Conservation (phyloP, 35 echinoderm and acorn worm genomes). For the Lytechinus variegatus region DNA sequence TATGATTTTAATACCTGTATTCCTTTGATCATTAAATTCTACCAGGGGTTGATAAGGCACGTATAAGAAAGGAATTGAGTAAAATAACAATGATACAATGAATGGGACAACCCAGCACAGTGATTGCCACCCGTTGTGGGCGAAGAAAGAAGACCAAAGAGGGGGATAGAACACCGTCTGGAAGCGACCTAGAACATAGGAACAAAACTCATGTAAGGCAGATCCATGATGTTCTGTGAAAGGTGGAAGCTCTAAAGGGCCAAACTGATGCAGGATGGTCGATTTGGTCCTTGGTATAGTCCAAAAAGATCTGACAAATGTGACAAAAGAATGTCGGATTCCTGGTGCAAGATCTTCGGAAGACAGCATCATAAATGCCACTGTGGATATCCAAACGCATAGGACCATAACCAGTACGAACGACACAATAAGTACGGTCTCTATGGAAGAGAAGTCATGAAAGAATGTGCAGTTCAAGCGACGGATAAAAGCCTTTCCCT, state of each 20-base stretch:
- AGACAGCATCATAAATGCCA: not conserved
- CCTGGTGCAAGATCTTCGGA: not conserved
- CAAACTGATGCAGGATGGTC: not conserved
- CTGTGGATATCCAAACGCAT: not conserved
- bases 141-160: not conserved
- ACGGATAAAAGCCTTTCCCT: not conserved
- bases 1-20: not conserved
- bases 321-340: not conserved
- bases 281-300: not conserved
- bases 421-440: not conserved
- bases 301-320: not conserved
- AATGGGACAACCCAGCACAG: not conserved
- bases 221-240: not conserved
- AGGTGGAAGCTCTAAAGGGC: not conserved
- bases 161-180: not conserved
- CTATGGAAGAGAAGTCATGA: not conserved
- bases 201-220: not conserved
- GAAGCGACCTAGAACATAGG: not conserved
- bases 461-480: constrained; percentile 2
- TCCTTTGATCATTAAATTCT: not conserved
- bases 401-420: not conserved
- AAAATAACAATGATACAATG: not conserved
- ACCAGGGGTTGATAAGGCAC: not conserved
- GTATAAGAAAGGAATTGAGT: not conserved
- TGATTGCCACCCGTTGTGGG: not conserved